Base-by-base conservation (phyloP, 2,113 vertebrate species). In the Peucedramus taeniatus region DNA sequence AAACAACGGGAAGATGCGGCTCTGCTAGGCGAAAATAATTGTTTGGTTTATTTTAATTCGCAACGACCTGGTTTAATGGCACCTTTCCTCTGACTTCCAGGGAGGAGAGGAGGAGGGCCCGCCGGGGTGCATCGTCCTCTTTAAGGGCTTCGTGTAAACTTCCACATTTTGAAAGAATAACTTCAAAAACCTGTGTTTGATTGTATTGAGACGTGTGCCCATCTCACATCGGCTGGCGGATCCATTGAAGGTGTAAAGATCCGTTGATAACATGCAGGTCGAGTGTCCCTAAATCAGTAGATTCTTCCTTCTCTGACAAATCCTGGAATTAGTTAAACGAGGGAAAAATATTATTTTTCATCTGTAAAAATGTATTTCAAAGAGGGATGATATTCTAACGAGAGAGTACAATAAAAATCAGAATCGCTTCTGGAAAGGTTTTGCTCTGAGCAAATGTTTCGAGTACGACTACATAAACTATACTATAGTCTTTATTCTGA, bases 111-210 rank as follows among this genome's bases (percentile, higher is more conserved):
- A 51, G 19, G 27, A 84, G 45, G 72, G 59, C 70, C 53, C 31
- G 80, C 28, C 8, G 39, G 17, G 1, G 11, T 11, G 61, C 68
- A 31, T 4, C 22, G 13, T 37, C 65, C 70, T 64, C 33, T 20
- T 66, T 27, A 75, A 92, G 89, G 21, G 76, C n/a, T 94, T 61
- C 74, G 9, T 69, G 65, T 56, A 87, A 97, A 97, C 89, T 92
- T 91, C 37, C 51, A 9, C n/a, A 2, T 89, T 95, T 87, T 76
- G 49, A 89, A 83, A 76, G 12, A 79, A 49, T 53, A 87, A 94
- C 91, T 95, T 65, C 17, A 68, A 71, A 89, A 75, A 11, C 37
- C 61, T 45, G 81, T 6, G 26, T n/a, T 57, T 57, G 93, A 50
- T 42, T 79, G 57, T 13, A 7, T 47, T 79, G 75, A 80, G 71